Percentiles rank a stretch among this genome's conserved stretches.
Conservation (phyloP, 1,140 invertebrate genomes). For the Parapsyche elsis region DNA sequence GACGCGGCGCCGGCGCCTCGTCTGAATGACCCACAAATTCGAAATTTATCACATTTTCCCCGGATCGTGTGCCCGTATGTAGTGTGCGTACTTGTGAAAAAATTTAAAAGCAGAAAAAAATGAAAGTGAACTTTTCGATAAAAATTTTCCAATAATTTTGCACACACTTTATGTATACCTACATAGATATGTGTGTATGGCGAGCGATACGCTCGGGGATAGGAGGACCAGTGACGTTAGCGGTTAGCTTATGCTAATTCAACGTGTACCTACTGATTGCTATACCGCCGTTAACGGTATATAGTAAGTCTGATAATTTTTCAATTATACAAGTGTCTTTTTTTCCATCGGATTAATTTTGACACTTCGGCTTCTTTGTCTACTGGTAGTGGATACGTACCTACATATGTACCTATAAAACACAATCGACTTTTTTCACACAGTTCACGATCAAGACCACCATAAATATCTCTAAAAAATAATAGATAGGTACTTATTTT, state of each 20-base stretch:
- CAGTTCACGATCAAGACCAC: too few species aligned
- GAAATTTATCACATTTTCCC: neutral
- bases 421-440: too few species aligned
- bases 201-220: neutral
- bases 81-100: too few species aligned
- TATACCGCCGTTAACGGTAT: conserved; percentile 1
- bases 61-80: neutral
- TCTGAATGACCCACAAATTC: conserved; percentile 2
- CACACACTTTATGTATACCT: neutral
- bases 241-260: conserved; percentile 2
- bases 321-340: neutral
- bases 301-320: conserved; percentile 19
- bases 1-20: neutral
- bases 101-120: too few species aligned
- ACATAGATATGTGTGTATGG: neutral
- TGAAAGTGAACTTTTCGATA: too few species aligned
- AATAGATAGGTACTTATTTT: too few species aligned
- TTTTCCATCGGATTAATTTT: neutral
- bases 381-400: too few species aligned
- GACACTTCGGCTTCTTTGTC: too few species aligned
- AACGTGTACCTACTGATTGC: neutral
- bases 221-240: neutral
- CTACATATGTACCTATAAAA: too few species aligned
- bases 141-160: neutral
- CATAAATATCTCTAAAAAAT: too few species aligned